Evolutionary conservation across 2,797 vertebrate genomes (phyloP).

Genomic region (Channallabes apus): DNA sequence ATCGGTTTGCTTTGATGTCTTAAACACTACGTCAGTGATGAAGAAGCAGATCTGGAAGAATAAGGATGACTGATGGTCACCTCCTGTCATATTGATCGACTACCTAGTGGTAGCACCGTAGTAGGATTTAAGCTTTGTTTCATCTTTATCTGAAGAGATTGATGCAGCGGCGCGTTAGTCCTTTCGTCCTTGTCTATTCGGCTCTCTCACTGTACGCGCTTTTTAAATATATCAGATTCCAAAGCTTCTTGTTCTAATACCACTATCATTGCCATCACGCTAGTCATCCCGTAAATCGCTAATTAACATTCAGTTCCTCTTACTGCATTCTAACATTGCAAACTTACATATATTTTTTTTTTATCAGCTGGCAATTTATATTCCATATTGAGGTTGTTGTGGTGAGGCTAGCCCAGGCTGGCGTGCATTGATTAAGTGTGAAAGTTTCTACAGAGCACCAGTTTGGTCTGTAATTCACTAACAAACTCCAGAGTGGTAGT

Average conservation of each 20-base stretch:
- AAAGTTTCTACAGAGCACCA: slow-evolving; percentile 20
- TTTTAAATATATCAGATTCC: background rate
- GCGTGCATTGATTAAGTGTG: slow-evolving; percentile 45
- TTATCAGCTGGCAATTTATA: slow-evolving; percentile 34
- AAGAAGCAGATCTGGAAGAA: background rate
- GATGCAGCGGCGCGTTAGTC: background rate
- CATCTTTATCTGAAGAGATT: background rate
- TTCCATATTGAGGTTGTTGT: slow-evolving; percentile 44
- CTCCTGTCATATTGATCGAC: background rate
- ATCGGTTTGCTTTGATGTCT: background rate
- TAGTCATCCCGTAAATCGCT: background rate
- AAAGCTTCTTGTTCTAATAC: background rate
- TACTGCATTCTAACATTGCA: background rate
- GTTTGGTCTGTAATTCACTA: slow-evolving; percentile 54
- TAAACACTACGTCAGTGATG: background rate
- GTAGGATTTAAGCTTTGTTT: background rate
- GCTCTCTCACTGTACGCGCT: background rate
- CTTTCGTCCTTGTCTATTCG: background rate
- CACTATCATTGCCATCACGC: background rate
- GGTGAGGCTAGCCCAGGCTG: slow-evolving; percentile 55
- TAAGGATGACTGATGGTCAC: background rate
- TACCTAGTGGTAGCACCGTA: too few species aligned
- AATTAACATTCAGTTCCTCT: background rate
- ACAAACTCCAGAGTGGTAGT: slow-evolving; percentile 40
- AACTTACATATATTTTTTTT: slow-evolving; percentile 13